Evolutionary conservation across 2,797 vertebrate species (phyloP), one percentile per base, ranked within the genome.

Genomic region (Leontopithecus rosalia): DNA sequence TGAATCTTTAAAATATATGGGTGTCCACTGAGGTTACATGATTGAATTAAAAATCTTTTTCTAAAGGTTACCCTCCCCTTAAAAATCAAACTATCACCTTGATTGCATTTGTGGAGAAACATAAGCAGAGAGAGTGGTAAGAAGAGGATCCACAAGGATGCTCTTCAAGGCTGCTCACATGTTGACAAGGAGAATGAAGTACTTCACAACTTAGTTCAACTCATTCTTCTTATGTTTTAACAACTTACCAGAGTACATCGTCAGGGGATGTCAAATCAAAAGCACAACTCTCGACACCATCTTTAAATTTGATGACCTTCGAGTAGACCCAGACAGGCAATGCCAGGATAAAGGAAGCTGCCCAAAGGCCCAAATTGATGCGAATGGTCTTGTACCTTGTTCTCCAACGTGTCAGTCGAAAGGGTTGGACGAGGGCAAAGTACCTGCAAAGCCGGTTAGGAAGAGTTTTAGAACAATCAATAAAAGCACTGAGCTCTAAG

Each of bases 221-320:
- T 97, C 87, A 70, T 92, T 95, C 97, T 96, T 95, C 91, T 97
- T 79, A 94, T 52, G 88, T 90, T 95, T 96, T 91, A 85, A 90
- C 97, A 96, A 86, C 97, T 97, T 98, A 98, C 97, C 98, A 98
- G 92, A 99, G 98, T 92, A 98, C 97, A 43, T 98, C 97, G 19
- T 97, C 92, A 79, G 95, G 98, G 77, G 98, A 98, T 79, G 97
- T 98, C 96, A 99, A 97, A 98, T 98, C 98, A 97, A 98, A 98
- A 96, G 97, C 95, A 76, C 98, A 99, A 96, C 98, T 98, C 96
- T 99, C 98, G 61, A 99, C 95, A 3, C 98, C 97, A 0, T 98
- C 98, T 91, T 98, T 97, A 97, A 99, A 99, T 88, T 97, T 98
- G 91, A 99, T 98, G 93, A 98, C 97, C 96, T 99, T 98, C 4